Evolutionary conservation across 2,888 invertebrate genomes (phyloP).

Genomic region (Cylindroiulus punctatus): DNA sequence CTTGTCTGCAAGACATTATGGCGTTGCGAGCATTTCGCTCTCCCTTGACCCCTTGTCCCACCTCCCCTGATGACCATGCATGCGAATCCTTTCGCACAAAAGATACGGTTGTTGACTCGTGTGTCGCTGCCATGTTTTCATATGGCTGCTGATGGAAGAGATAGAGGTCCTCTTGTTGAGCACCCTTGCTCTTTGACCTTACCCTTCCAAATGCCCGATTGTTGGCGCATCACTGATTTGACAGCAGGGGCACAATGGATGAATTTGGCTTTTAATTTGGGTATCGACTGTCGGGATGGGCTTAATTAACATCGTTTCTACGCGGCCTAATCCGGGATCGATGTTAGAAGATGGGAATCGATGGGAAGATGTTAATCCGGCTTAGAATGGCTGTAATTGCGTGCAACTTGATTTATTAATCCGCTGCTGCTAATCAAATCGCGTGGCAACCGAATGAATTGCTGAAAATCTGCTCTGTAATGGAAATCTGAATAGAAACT

Average conservation of each 20-base stretch:
- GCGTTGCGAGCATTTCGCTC: neutral
- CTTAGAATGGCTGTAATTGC: slow-evolving; percentile 19
- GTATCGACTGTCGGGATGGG: slow-evolving; percentile 12
- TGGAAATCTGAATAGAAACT: too few species aligned
- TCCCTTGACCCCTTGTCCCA: neutral
- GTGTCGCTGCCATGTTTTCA: neutral
- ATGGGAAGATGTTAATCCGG: slow-evolving; percentile 22
- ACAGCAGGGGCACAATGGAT: slow-evolving; percentile 14
- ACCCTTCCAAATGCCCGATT: neutral
- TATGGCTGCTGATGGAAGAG: neutral
- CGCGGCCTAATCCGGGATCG: slow-evolving; percentile 19
- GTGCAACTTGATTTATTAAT: slow-evolving; percentile 12
- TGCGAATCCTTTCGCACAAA: neutral
- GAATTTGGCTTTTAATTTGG: neutral
- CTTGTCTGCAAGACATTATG: neutral
- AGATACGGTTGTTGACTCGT: slow-evolving; percentile 3
- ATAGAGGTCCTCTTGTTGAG: neutral
- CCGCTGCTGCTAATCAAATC: neutral
- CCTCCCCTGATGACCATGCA: neutral
- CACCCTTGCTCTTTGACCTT: slow-evolving; percentile 4
- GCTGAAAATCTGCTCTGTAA: too few species aligned
- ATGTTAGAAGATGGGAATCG: too few species aligned
- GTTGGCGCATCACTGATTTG: neutral
- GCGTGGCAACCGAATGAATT: neutral
- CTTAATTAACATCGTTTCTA: slow-evolving; percentile 24